These are phyloP conservation scores for Watsonalla cultraria DNA, from an alignment of 2,888 invertebrate species.

Conservation along the genomic window DNA sequence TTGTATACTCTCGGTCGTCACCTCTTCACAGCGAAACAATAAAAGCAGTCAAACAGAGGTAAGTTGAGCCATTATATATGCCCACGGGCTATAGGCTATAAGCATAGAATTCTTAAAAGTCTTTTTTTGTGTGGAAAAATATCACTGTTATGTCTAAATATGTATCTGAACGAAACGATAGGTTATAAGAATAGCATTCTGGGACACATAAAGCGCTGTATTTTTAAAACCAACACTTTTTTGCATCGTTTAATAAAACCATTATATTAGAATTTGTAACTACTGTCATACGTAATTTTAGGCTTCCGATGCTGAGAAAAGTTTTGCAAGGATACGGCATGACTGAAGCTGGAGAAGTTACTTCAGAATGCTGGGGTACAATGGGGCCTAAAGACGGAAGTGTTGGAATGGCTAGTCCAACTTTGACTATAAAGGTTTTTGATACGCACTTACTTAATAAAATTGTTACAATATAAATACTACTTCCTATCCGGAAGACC, in stretches of 20 bases:
- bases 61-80: conserved; percentile 12
- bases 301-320: conserved; percentile 41
- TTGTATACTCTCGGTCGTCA: conserved; percentile 51
- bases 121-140: not conserved
- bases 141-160: too few relatives aligned
- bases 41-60: conserved; percentile 49
- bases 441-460: not conserved
- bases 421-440: conserved; percentile 49
- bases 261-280: too few relatives aligned
- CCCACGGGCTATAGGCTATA: not conserved
- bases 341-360: conserved; percentile 58
- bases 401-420: conserved; percentile 54
- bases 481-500: too few relatives aligned
- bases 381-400: conserved; percentile 54
- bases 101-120: not conserved
- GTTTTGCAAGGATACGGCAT: conserved; percentile 60
- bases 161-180: too few relatives aligned
- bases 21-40: conserved; percentile 54
- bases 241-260: too few relatives aligned
- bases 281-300: conserved; percentile 8
- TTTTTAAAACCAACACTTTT: too few relatives aligned
- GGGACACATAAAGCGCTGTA: too few relatives aligned
- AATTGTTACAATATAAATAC: too few relatives aligned
- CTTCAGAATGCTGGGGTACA: conserved; percentile 51
- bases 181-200: too few relatives aligned